phyloP scores from a whole-genome alignment of 1,140 invertebrate species.

The Nasonia giraulti region DNA sequence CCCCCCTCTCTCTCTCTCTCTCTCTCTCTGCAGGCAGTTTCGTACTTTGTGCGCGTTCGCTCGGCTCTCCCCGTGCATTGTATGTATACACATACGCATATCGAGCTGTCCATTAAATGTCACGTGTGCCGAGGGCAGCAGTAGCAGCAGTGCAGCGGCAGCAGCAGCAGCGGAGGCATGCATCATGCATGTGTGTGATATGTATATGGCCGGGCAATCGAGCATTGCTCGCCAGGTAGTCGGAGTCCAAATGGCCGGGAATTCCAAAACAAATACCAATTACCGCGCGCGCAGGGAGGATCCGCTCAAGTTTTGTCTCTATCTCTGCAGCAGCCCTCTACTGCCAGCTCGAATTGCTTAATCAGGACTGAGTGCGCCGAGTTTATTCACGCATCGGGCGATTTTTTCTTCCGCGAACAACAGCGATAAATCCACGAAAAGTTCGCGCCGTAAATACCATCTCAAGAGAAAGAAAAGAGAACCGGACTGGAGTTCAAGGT shows the following conservation, averaged over 20 bases:
- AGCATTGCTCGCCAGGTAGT: conserved; percentile 4
- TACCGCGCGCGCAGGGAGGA: not conserved
- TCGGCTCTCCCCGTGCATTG: not conserved
- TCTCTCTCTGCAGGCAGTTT: not conserved
- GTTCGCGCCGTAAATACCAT: too few species aligned
- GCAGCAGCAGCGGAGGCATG: conserved; percentile 4
- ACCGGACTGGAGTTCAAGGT: not conserved
- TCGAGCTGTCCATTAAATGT: conserved; percentile 51
- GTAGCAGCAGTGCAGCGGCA: conserved; percentile 17
- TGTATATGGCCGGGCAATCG: conserved; percentile 33
- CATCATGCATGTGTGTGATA: conserved; percentile 34
- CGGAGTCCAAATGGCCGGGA: conserved; percentile 22
- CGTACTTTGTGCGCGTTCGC: conserved; percentile 5
- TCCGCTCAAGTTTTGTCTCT: not conserved
- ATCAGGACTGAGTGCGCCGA: not conserved
- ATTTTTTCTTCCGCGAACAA: too few species aligned
- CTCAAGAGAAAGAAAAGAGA: not conserved
- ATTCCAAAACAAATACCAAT: conserved; percentile 47
- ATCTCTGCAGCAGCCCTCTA: not conserved
- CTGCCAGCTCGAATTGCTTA: not conserved
- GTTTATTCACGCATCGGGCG: too few species aligned
- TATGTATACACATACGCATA: conserved; percentile 38
- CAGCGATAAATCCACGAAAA: too few species aligned
- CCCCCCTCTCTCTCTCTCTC: too few species aligned
- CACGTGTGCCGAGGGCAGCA: conserved; percentile 37